Base-by-base conservation (phyloP, 92 coral and sea anemone genomes). In the Desmophyllum pertusum region DNA sequence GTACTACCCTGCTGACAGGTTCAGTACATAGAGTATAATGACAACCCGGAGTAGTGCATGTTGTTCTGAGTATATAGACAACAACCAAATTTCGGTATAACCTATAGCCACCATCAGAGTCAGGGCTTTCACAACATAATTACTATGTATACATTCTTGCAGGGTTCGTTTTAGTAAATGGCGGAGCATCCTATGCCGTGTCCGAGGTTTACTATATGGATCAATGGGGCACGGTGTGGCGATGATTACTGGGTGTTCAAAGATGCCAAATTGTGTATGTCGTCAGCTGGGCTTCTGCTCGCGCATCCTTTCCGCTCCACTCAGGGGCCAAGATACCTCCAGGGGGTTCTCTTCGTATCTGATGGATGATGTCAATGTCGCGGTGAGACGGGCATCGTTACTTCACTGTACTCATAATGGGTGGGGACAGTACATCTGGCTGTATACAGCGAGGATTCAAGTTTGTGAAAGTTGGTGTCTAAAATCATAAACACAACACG, bases 211-310 rank as follows among this genome's bases (percentile, higher is more conserved):
- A 21, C 0, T 25, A 38, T 30, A 39, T 0, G 18, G 76, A 52
- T 13, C 4, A 15, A 39, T 71, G 76, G 76, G 76, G 76, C 35
- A 71, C 76, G 0, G 53, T 71, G 13, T 71, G n/a, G 76, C 19
- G 53, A 71, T 71, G 53, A 71, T 71, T 0, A 9, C 31, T 71
- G 76, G 76, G 50, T 18, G 11, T 39, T 71, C 18, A 71, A 39
- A 5, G 76, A 71, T 13, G 76, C 76, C 30, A 43, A 30, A 10
- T 40, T 65, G 11, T n/a, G 70, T 65, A 14, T 33, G 23, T 65
- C 39, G 42, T 65, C 41, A 65, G 70, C 41, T 65, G 0, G 70
- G 70, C 25, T 65, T 65, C 9, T 65, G n/a, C 0, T 23, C 36
- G 35, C 0, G 76, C 76, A 71, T 15, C 76, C 19, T n/a, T n/a